Evolutionary conservation across 2,888 invertebrate species (phyloP).

Genomic region (Pyrrhia umbra): DNA sequence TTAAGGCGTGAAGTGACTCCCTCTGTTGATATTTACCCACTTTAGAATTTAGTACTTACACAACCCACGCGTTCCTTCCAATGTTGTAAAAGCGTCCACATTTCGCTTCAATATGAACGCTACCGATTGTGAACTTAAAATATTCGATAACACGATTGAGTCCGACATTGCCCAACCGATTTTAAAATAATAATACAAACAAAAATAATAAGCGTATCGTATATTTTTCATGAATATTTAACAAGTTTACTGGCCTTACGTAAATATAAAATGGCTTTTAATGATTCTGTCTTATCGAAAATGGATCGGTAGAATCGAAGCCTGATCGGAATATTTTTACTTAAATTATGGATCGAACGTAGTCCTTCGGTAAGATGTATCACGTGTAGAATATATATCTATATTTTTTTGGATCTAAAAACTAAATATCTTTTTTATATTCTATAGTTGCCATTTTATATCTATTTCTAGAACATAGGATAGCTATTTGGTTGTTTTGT

Average conservation of each 20-base stretch:
- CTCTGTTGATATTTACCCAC: conserved; percentile 29
- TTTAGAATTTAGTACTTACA: conserved; percentile 15
- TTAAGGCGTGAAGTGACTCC: conserved; percentile 31
- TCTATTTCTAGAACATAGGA: not conserved
- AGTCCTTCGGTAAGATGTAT: conserved; percentile 33
- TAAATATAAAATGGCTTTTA: conserved; percentile 81
- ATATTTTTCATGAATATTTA: conserved; percentile 79
- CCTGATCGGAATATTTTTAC: conserved; percentile 77
- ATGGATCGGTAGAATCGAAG: conserved; percentile 76
- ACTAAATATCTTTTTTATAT: not conserved
- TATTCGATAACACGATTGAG: conserved; percentile 3
- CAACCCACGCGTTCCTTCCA: conserved; percentile 24
- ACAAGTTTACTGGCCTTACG: conserved; percentile 78
- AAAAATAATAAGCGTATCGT: conserved; percentile 54
- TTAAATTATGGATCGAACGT: conserved; percentile 55
- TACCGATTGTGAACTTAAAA: conserved; percentile 8
- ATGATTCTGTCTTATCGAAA: conserved; percentile 76
- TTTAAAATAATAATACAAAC: conserved; percentile 60
- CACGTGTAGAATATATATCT: not conserved
- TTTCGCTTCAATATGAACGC: conserved; percentile 5
- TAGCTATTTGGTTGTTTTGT: not conserved
- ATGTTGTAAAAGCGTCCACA: conserved; percentile 14
- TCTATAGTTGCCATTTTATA: not conserved
- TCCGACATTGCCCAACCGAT: conserved; percentile 10
- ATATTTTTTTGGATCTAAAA: not conserved